Evolutionary conservation across 2,113 vertebrate genomes (phyloP), one percentile per base, ranked within the genome.

Genomic region (Urocynchramus pylzowi): DNA sequence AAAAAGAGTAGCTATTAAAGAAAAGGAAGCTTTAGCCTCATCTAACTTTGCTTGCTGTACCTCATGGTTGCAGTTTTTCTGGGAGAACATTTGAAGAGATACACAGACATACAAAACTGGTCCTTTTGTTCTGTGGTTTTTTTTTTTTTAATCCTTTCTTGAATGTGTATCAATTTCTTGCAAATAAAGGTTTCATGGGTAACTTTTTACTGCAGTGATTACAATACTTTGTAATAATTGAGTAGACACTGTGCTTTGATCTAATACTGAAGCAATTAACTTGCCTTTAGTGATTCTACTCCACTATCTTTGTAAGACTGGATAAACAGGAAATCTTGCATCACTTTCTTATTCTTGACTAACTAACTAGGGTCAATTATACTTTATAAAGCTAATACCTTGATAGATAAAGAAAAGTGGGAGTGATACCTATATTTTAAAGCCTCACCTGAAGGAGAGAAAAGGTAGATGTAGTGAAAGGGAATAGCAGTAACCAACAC

Each of bases 291-390:
- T 84, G 61, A 42, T 69, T 67, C 39, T 77, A 39, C 47, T 26
- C 39, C 42, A 26, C 22, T 47, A 5, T 81, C 35, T 50, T 80
- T 85, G 88, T 33, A 64, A 81, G 79, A 88, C 68, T 63, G 47
- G 90, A 90, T 94, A 88, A 93, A 94, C 93, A 75, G 75, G 90
- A 96, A 93, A 81, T 35, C 59, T 96, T 92, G 82, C 75, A 3
- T 90, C 24, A 88, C 75, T 91, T 96, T 88, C 35, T 86, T 45
- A 41, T 81, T 63, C 87, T 96, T 85, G 35, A 74, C 67, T 88
- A 73, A 84, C 69, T 94, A 75, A 84, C 76, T 83, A 83, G 67
- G 60, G 70, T 75, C 73, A 85, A 87, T 93, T 95, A 85, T 33
- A 80, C 45, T 85, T 83, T n/a, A 77, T 54, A 91, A 91, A 68